phyloP scores from a whole-genome alignment of 2,888 invertebrate genomes.

The Phytoseiulus persimilis region DNA sequence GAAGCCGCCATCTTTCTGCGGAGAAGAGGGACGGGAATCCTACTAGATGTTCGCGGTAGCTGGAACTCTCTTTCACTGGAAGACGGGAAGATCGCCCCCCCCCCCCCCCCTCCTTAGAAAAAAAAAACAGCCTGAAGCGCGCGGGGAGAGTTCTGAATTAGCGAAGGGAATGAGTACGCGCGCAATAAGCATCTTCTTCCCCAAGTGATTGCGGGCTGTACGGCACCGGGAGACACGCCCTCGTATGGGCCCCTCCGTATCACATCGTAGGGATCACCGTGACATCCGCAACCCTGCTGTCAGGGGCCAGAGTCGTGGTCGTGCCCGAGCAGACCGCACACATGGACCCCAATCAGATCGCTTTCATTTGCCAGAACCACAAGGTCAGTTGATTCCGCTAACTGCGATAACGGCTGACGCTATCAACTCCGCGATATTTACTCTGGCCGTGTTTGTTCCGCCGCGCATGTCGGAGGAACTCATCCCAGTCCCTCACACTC shows the following conservation, averaged over 20 bases:
- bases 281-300: not conserved
- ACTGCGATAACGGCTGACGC: not conserved
- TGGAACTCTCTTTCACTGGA: too few species aligned
- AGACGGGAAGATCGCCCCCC: too few species aligned
- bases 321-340: not conserved
- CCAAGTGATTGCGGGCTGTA: not conserved
- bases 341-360: conserved; percentile 8
- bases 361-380: conserved; percentile 6
- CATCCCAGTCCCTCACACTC: not conserved
- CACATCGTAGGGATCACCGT: not conserved
- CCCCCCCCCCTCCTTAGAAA: too few species aligned
- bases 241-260: not conserved
- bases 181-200: too few species aligned
- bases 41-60: too few species aligned
- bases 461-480: not conserved
- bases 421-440: not conserved
- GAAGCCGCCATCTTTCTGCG: too few species aligned
- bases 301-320: not conserved
- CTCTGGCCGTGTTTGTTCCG: not conserved
- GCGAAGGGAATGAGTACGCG: too few species aligned
- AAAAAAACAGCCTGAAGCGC: too few species aligned
- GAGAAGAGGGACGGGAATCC: too few species aligned
- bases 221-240: not conserved
- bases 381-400: not conserved
- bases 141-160: not conserved